Base-by-base conservation (phyloP, 2,797 vertebrate species). In the Otolemur crassicaudatus region DNA sequence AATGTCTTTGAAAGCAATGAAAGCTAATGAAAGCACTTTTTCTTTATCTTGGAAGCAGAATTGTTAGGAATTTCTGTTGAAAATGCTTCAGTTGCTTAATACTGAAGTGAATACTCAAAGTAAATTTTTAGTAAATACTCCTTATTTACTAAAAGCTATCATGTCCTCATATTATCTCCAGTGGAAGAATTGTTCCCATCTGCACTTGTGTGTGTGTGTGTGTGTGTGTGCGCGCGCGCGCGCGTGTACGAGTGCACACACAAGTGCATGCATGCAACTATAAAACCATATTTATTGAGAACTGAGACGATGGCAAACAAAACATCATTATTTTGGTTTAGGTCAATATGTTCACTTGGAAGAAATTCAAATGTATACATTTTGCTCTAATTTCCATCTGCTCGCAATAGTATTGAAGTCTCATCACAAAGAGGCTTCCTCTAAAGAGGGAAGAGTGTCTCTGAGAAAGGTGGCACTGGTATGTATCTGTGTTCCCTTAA, bases 11-110 rank as follows among this genome's bases (percentile, higher is more conserved):
- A 53, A 53, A 91, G 31, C 46, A 89, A 53, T 53, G 49, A 49
- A 49, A 53, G 14, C 69, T 80, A 89, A 90, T 79, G 67, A 85
- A 96, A 96, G 73, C 31, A 91, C 91, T 75, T 94, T 65, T 84
- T 95, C 92, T 84, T 85, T 81, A 77, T 69, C 61, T 90, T 73
- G 60, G 85, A 65, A 92, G 7, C 5, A 56, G 46, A 90, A 87
- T 85, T 73, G 31, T 81, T 91, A 83, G 75, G 46, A 69, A 90
- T 80, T 91, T 93, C 49, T 75, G 19, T 27, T 92, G 31, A 82
- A 95, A 31, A 73, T 60, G 2, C 17, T 97, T 89, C 61, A 72
- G 20, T 61, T 65, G 19, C 46, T 56, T 70, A 93, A 90, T 43
- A 43, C 40, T 6, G 5, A 43, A 43, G 40, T 43, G 6, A 43